Base-by-base conservation (phyloP, 2,888 invertebrate genomes). In the Ypsolopha sequella region DNA sequence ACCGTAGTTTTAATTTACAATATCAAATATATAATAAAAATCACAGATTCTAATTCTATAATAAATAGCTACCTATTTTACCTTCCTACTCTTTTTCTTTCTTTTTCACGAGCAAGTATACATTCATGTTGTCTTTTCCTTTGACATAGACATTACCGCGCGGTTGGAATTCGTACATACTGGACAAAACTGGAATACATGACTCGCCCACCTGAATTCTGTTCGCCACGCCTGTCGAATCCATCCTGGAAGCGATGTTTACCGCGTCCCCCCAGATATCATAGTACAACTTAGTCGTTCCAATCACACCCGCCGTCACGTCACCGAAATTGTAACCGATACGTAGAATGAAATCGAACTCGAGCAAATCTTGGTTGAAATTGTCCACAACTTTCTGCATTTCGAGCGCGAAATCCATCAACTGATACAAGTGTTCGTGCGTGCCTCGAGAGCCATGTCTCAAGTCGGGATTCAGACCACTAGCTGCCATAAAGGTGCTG, bases 221-320 rank as follows among this genome's bases (percentile, higher is more conserved):
- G 53, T 95, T 94, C 4, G 92, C 89, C 8, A 97, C 91, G 0
- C 98, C 98, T 0, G 98, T 98, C 0, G 96, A 95, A 76, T 99
- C 98, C 99, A 99, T 99, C 51, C 98, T 88, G 7, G 96, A 96
- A 0, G 98, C 96, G 53, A 98, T 97, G 74, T 99, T 99, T 0
- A 99, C 98, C 0, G 98, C 96, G 74, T 99, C 98, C 0, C 98
- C 98, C 98, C 98, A 99, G 63, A 98, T 98, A 74, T 98, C 98
- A 65, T 98, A 99, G 73, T 96, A 95, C 54, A 99, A 85, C 70
- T 98, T 99, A 1, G 95, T 95, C 7, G 97, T 97, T 0, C 98
- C 98, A 51, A 99, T 98, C 2, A 99, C 95, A 1, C 98, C 98
- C 0, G 98, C 97, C 0, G 98, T 98, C 0, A 99, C 97, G 61